Evolutionary conservation across 2,797 vertebrate species (phyloP), one percentile per base, ranked within the genome.

Genomic region (Scleropages formosus): DNA sequence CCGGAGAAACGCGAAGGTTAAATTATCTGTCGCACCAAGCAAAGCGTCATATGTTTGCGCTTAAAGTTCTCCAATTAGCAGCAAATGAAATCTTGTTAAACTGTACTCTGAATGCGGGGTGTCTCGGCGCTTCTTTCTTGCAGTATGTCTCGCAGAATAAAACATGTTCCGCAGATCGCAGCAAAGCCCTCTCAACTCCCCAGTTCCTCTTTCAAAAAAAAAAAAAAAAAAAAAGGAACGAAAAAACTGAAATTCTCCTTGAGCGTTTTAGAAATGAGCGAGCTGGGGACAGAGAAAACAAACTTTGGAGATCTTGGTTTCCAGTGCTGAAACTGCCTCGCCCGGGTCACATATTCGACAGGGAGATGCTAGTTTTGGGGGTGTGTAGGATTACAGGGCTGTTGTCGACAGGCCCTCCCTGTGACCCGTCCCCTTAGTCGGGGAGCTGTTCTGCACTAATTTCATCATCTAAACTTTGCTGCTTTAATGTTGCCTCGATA

Each of bases 221-320:
- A n/a, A n/a, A n/a, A n/a, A n/a, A n/a, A n/a, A n/a, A n/a, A n/a
- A n/a, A 31, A 39, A 44, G 12, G 65, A 31, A 20, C 47, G 18
- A 31, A 66, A 46, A 47, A 46, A 20, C 13, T 72, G 69, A 80
- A 75, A 44, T 24, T 77, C 79, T 80, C 75, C 78, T 65, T 77
- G 70, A 66, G 49, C 24, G 67, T 62, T 82, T 81, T 68, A 69
- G 51, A 75, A 73, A 79, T 71, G 27, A 60, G 15, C 53, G 72
- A 73, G 49, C 44, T 75, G 62, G 18, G 74, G 66, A 66, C 39
- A 77, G 85, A 86, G 76, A 75, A 84, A 84, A 78, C 51, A 81
- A 76, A 77, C 62, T 79, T 64, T 80, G 72, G n/a, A 49, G 74
- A 78, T 73, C 77, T 83, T 74, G 75, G 82, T 84, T 85, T 81